These are phyloP conservation scores for Pristionchus exspectatus DNA, from an alignment of 2,888 invertebrate genomes.

Conservation along the genomic window DNA sequence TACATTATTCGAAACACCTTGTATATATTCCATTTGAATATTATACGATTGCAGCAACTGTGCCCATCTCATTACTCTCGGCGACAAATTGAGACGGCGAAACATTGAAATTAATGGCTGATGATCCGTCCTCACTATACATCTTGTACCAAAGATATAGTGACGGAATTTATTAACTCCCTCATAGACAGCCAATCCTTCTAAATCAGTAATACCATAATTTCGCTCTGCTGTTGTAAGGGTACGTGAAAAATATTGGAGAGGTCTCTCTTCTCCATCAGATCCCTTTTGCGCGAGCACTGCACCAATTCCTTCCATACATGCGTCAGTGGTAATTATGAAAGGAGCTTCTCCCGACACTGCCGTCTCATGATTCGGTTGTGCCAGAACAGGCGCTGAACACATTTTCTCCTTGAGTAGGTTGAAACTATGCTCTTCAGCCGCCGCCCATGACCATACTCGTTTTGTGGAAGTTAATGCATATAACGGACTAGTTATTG, in stretches of 20 bases:
- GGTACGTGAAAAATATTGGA: background rate
- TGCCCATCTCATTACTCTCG: constrained; percentile 3
- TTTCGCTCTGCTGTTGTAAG: background rate
- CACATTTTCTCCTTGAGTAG: constrained; percentile 58
- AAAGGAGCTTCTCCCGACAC: background rate
- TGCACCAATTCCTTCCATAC: background rate
- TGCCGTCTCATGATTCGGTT: constrained; percentile 14
- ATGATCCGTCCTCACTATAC: background rate
- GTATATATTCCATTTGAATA: background rate
- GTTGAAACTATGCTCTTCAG: constrained; percentile 59
- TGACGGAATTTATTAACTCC: background rate
- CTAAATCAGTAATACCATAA: constrained; percentile 9
- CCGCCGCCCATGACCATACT: constrained; percentile 57
- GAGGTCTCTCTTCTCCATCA: background rate
- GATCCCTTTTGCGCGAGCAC: background rate
- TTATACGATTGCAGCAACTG: background rate
- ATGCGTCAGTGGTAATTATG: background rate
- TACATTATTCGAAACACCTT: background rate
- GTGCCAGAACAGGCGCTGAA: constrained; percentile 58
- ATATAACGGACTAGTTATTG: constrained; percentile 61
- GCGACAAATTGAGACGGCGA: background rate
- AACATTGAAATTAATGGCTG: background rate
- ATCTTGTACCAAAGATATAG: background rate
- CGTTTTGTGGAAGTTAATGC: constrained; percentile 57
- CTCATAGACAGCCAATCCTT: background rate